Evolutionary conservation across 1,140 invertebrate genomes (phyloP).

Genomic region (Dinoponera quadriceps): DNA sequence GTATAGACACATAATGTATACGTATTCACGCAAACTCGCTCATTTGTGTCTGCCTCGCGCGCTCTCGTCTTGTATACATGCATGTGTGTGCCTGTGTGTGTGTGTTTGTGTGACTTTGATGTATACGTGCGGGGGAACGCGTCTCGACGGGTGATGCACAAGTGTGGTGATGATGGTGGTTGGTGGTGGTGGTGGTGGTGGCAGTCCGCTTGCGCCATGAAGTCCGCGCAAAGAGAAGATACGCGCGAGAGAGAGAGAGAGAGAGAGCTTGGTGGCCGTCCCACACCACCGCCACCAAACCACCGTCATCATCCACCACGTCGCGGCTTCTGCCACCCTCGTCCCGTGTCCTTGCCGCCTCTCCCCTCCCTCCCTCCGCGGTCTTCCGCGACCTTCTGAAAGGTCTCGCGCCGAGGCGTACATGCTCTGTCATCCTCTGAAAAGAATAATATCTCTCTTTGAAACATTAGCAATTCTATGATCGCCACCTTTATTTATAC

Average conservation of each 20-base stretch:
- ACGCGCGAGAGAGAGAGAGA: slow-evolving; percentile 21
- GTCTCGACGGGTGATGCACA: slow-evolving; percentile 71
- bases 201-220: slow-evolving; percentile 42
- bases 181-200: not conserved
- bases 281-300: slow-evolving; percentile 47
- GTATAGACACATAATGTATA: slow-evolving; percentile 80
- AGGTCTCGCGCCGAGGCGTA: slow-evolving; percentile 63
- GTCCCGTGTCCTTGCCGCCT: slow-evolving; percentile 12
- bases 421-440: slow-evolving; percentile 72
- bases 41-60: slow-evolving; percentile 59
- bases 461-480: slow-evolving; percentile 82
- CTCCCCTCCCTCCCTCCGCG: slow-evolving; percentile 34
- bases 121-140: slow-evolving; percentile 28
- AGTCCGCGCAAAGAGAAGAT: slow-evolving; percentile 55
- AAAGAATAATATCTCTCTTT: slow-evolving; percentile 80
- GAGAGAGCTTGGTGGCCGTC: slow-evolving; percentile 47
- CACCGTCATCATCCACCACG: slow-evolving; percentile 34
- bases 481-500: slow-evolving; percentile 79
- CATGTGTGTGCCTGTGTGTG: slow-evolving; percentile 43
- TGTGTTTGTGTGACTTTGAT: slow-evolving; percentile 6
- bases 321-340: slow-evolving; percentile 28
- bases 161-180: slow-evolving; percentile 50
- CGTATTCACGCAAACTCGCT: slow-evolving; percentile 68
- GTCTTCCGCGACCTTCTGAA: slow-evolving; percentile 64
- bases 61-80: slow-evolving; percentile 19